Conservation (phyloP, 2,888 invertebrate species). For the Piscicola geometra region DNA sequence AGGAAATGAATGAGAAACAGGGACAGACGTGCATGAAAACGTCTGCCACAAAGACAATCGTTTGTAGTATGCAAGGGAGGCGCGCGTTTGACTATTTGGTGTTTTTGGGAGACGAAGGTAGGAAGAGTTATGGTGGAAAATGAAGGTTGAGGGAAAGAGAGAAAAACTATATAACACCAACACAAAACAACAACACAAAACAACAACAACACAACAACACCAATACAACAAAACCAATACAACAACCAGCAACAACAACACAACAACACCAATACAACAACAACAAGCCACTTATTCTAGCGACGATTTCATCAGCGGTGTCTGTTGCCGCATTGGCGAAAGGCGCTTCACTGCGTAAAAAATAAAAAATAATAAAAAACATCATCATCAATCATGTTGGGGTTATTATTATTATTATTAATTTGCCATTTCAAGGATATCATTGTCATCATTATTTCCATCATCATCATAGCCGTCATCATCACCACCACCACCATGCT, state of each 20-base stretch:
- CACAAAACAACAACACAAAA: background rate
- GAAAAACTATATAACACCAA: background rate
- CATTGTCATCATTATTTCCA: background rate
- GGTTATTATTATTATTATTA: background rate
- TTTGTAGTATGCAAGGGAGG: too few relatives aligned
- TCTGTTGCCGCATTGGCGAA: slow-evolving; percentile 68
- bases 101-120: too few relatives aligned
- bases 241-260: background rate
- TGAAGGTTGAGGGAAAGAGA: background rate
- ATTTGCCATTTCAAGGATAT: background rate
- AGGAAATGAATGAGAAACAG: too few relatives aligned
- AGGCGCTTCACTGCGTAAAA: slow-evolving; percentile 62
- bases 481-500: too few relatives aligned
- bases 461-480: background rate
- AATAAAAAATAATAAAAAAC: background rate
- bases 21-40: too few relatives aligned
- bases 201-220: too few relatives aligned
- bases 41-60: too few relatives aligned
- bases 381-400: too few relatives aligned
- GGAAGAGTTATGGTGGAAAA: too few relatives aligned
- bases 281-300: slow-evolving; percentile 63
- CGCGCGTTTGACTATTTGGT: too few relatives aligned
- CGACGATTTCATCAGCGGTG: slow-evolving; percentile 81
- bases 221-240: too few relatives aligned
- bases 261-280: too few relatives aligned